Conservation (phyloP, 64 coral and sea anemone species). For the Porites australiensis region DNA sequence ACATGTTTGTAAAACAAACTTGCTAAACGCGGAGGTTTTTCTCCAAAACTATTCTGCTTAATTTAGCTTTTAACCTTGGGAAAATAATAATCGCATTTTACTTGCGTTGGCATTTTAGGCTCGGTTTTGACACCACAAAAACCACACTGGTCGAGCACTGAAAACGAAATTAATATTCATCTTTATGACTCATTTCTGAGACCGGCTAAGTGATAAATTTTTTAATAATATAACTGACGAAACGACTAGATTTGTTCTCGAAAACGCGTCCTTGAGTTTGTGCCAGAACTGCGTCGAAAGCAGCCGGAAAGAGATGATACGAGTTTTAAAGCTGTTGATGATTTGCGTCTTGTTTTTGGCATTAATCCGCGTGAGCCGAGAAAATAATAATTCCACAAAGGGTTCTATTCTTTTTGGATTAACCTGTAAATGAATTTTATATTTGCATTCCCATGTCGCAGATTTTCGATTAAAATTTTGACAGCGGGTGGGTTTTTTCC, state of each 20-base stretch:
- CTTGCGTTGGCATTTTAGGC: not conserved
- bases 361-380: not conserved
- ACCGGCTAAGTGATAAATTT: constrained; percentile 1
- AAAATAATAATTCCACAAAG: constrained; percentile 4
- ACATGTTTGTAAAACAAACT: not conserved
- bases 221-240: constrained; percentile 23
- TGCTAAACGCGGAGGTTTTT: not conserved
- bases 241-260: too few relatives aligned
- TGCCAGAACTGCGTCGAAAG: too few relatives aligned
- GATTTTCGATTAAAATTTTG: constrained; percentile 24
- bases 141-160: not conserved
- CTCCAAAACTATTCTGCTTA: not conserved
- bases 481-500: not conserved
- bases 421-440: not conserved
- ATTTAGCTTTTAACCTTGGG: constrained; percentile 6
- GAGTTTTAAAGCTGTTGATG: not conserved
- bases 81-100: too few relatives aligned
- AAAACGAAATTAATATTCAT: constrained; percentile 37
- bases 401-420: not conserved
- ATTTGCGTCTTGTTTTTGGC: not conserved
- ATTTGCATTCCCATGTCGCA: not conserved
- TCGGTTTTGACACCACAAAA: constrained; percentile 7
- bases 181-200: not conserved
- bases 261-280: too few relatives aligned
- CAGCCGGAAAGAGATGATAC: not conserved